Percentiles rank a stretch among this genome's conserved stretches.
phyloP scores from a whole-genome alignment of 2,888 invertebrate species.

The Heteropelma amictum region DNA sequence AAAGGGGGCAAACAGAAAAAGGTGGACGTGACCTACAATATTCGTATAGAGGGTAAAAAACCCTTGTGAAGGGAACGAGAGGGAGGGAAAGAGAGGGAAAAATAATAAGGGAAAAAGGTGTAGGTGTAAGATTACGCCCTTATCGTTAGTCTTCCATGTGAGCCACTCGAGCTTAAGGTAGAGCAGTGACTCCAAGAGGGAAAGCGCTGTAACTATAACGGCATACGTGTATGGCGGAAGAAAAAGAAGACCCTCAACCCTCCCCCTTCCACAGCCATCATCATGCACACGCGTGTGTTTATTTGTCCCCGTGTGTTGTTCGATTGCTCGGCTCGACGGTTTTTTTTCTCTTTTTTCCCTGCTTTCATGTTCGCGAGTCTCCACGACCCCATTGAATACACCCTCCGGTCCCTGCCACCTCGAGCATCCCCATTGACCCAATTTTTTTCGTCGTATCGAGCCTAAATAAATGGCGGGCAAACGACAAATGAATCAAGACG shows the following conservation, averaged over 20 bases:
- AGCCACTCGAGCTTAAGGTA: slow-evolving; percentile 51
- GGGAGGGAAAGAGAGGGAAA: slow-evolving; percentile 49
- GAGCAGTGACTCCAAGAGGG: slow-evolving; percentile 15
- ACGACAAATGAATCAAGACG: slow-evolving; percentile 72
- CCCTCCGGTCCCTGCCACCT: slow-evolving; percentile 50
- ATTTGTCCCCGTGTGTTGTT: slow-evolving; percentile 71
- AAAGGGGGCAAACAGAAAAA: slow-evolving; percentile 70
- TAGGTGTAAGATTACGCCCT: slow-evolving; percentile 74
- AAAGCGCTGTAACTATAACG: background rate
- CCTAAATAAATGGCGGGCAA: slow-evolving; percentile 71
- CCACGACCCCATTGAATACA: slow-evolving; percentile 8
- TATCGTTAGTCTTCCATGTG: slow-evolving; percentile 64
- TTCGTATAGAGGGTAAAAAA: slow-evolving; percentile 47
- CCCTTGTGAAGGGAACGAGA: slow-evolving; percentile 38
- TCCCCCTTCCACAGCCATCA: slow-evolving; percentile 4
- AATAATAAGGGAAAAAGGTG: slow-evolving; percentile 52
- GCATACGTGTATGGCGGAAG: no score
- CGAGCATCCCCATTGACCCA: slow-evolving; percentile 71
- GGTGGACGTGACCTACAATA: slow-evolving; percentile 64
- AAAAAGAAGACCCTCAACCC: slow-evolving; percentile 27
- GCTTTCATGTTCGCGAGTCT: slow-evolving; percentile 64
- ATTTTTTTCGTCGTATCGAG: slow-evolving; percentile 71
- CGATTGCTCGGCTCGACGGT: slow-evolving; percentile 60
- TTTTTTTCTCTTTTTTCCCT: slow-evolving; percentile 43
- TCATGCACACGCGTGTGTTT: slow-evolving; percentile 54